phyloP scores from a whole-genome alignment of 2,113 vertebrate genomes.

The Ochotona curzoniae region DNA sequence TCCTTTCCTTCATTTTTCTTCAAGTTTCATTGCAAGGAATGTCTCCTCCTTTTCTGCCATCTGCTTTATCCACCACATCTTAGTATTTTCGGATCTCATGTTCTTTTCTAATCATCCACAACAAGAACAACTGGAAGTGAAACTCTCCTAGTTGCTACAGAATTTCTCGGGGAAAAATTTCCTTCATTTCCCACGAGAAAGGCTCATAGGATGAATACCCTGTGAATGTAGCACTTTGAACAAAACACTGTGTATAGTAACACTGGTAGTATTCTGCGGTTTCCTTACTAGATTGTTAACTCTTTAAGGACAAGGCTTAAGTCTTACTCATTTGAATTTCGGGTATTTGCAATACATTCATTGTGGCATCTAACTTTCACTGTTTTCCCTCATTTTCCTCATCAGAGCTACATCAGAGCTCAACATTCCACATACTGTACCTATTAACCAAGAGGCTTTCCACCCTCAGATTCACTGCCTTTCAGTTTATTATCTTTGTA shows the following conservation, averaged over 20 bases:
- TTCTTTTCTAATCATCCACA: conserved; percentile 50
- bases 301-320: not conserved
- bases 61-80: conserved; percentile 39
- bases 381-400: not conserved
- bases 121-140: conserved; percentile 6
- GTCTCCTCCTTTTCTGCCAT: conserved; percentile 21
- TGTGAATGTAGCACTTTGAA: not conserved
- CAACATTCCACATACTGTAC: not conserved
- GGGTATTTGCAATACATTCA: not conserved
- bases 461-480: not conserved
- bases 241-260: not conserved
- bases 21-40: conserved; percentile 14
- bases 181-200: not conserved
- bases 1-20: conserved; percentile 31
- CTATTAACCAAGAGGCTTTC: not conserved
- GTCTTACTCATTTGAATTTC: not conserved
- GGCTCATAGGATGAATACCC: not conserved
- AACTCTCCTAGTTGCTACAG: conserved; percentile 28
- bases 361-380: not conserved
- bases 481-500: not conserved
- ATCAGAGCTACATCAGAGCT: not conserved
- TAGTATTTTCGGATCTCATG: not conserved
- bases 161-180: not conserved
- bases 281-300: not conserved
- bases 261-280: not conserved